Conservation (phyloP, 2,888 invertebrate species). For the Pharmacophagus antenor region DNA sequence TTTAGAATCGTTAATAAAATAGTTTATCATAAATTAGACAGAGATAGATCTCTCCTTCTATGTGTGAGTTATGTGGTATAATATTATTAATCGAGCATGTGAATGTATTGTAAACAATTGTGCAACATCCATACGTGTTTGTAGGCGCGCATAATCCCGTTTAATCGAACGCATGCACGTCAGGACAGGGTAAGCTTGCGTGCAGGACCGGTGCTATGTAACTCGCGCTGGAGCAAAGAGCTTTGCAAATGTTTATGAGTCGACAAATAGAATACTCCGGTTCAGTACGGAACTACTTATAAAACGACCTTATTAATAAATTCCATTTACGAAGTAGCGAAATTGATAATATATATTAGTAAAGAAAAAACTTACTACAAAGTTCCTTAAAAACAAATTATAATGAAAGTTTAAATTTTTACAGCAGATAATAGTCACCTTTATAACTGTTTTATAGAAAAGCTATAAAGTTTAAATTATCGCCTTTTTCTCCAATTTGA, state of each 20-base stretch:
- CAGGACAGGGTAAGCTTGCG: conserved; percentile 1
- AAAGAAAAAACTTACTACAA: background rate
- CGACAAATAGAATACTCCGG: conserved; percentile 2
- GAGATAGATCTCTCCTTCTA: background rate
- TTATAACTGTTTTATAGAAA: too few relatives aligned
- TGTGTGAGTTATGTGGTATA: background rate
- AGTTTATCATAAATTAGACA: too few relatives aligned
- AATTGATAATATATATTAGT: background rate
- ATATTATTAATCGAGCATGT: background rate
- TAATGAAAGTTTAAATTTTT: too few relatives aligned
- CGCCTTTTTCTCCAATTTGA: background rate
- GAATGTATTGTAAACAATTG: conserved; percentile 6
- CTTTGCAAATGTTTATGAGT: conserved; percentile 5
- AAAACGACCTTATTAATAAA: background rate
- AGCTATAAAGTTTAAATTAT: background rate
- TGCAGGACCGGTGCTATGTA: background rate
- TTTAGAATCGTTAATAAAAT: too few relatives aligned
- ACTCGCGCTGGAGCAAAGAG: background rate
- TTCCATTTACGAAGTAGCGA: background rate
- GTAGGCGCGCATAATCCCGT: conserved; percentile 5
- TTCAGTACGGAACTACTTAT: background rate
- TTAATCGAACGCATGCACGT: conserved; percentile 10
- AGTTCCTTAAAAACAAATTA: background rate
- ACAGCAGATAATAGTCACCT: too few relatives aligned
- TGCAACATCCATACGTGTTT: background rate